These are phyloP conservation scores for Pterostichus niger DNA, from an alignment of 2,888 invertebrate genomes.

Conservation along the genomic window DNA sequence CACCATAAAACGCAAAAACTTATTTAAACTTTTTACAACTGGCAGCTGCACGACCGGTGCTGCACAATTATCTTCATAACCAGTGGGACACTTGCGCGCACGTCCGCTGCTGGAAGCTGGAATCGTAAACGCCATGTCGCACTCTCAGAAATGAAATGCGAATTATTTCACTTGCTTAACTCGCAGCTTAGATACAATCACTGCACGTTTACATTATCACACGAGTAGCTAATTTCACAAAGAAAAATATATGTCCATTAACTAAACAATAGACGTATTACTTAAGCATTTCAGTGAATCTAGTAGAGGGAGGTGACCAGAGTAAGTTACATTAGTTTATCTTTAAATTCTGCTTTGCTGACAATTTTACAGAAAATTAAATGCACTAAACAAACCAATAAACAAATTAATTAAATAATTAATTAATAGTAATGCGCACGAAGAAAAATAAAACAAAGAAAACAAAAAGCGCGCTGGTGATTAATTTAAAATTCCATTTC, in stretches of 20 bases:
- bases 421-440: too few relatives aligned
- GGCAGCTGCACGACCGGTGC: conserved; percentile 24
- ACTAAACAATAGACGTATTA: too few relatives aligned
- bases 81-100: conserved; percentile 28
- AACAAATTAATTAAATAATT: too few relatives aligned
- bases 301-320: too few relatives aligned
- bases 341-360: too few relatives aligned
- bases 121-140: conserved; percentile 7
- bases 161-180: conserved; percentile 1
- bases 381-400: too few relatives aligned
- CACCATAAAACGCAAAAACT: conserved; percentile 63
- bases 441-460: background rate
- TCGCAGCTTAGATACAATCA: too few relatives aligned
- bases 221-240: background rate
- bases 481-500: conserved; percentile 45
- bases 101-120: background rate
- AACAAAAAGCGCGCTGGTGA: background rate
- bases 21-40: conserved; percentile 64
- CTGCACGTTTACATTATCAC: too few relatives aligned
- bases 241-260: too few relatives aligned
- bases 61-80: conserved; percentile 62
- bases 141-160: conserved; percentile 6
- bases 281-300: too few relatives aligned
- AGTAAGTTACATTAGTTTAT: too few relatives aligned
- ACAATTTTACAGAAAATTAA: too few relatives aligned